A percentile compares a stretch with the other conserved stretches of the same genome.
phyloP scores from a whole-genome alignment of 2,113 vertebrate genomes.

The Phaethornis superciliosus region DNA sequence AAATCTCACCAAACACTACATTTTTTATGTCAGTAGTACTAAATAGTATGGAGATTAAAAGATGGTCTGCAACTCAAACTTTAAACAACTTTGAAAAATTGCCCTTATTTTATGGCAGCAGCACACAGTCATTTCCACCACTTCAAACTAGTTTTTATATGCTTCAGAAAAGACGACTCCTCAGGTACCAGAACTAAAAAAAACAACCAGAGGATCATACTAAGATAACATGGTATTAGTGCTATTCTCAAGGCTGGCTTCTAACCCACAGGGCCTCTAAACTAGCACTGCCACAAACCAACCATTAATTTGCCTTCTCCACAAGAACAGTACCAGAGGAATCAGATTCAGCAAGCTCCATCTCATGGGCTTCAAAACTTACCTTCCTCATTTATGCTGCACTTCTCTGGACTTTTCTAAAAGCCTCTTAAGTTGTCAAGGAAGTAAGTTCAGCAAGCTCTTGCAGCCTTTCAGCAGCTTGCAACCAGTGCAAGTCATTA shows the following conservation, averaged over 20 bases:
- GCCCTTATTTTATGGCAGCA: neutral
- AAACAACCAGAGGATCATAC: neutral
- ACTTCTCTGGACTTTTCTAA: neutral
- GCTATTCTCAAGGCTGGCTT: conserved; percentile 26
- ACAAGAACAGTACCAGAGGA: conserved; percentile 3
- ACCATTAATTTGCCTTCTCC: conserved; percentile 41
- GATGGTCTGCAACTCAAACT: neutral
- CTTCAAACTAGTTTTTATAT: neutral
- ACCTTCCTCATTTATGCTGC: neutral
- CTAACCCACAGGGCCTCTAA: conserved; percentile 25
- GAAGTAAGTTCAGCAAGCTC: neutral
- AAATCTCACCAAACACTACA: neutral
- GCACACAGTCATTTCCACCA: neutral
- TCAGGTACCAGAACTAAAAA: neutral
- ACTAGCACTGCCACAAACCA: conserved; percentile 50
- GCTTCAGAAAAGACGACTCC: neutral
- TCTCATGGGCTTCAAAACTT: neutral
- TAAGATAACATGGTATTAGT: neutral
- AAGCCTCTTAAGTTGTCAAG: neutral
- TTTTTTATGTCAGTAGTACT: neutral
- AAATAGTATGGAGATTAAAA: neutral
- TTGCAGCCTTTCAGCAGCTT: neutral
- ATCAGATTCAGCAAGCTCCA: conserved; percentile 25
- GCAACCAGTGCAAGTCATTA: neutral
- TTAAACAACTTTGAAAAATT: neutral